Percentiles rank a stretch among this genome's conserved stretches.
Conservation (phyloP, 2,888 invertebrate genomes). For the Lasius platythorax region DNA sequence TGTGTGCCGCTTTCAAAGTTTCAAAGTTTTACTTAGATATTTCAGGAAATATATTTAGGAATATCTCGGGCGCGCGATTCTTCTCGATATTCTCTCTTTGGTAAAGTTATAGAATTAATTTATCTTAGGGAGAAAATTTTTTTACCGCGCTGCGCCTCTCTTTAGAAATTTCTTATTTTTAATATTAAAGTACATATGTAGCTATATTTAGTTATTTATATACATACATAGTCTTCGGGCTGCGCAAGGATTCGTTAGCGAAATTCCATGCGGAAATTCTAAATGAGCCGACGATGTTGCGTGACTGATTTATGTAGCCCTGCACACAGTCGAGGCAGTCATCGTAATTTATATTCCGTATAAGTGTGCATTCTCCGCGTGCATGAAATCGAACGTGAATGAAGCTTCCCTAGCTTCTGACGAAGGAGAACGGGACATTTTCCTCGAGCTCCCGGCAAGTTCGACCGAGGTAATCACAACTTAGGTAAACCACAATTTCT, state of each 20-base stretch:
- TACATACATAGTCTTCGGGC: background rate
- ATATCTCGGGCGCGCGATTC: slow-evolving; percentile 1
- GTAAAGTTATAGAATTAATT: slow-evolving; percentile 27
- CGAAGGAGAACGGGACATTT: slow-evolving; percentile 6
- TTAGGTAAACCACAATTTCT: slow-evolving; percentile 33
- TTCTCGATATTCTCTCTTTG: slow-evolving; percentile 10
- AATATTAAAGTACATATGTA: slow-evolving; percentile 19
- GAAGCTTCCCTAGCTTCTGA: slow-evolving; percentile 32
- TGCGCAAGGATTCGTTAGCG: slow-evolving; percentile 59
- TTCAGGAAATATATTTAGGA: background rate
- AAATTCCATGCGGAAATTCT: slow-evolving; percentile 74
- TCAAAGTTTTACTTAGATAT: slow-evolving; percentile 39
- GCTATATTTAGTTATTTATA: background rate
- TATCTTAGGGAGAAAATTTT: background rate
- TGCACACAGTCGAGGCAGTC: slow-evolving; percentile 50
- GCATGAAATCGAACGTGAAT: slow-evolving; percentile 65
- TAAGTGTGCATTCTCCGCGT: slow-evolving; percentile 31
- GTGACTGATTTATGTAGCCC: slow-evolving; percentile 72
- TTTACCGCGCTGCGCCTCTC: slow-evolving; percentile 6
- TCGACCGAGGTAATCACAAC: slow-evolving; percentile 18
- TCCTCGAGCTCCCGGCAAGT: slow-evolving; percentile 7
- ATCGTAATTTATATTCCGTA: slow-evolving; percentile 72
- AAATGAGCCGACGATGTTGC: slow-evolving; percentile 65
- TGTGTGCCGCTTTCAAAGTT: slow-evolving; percentile 27
- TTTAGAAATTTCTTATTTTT: slow-evolving; percentile 11